phyloP scores from a whole-genome alignment of 2,113 vertebrate species.

The Onychostoma macrolepis region DNA sequence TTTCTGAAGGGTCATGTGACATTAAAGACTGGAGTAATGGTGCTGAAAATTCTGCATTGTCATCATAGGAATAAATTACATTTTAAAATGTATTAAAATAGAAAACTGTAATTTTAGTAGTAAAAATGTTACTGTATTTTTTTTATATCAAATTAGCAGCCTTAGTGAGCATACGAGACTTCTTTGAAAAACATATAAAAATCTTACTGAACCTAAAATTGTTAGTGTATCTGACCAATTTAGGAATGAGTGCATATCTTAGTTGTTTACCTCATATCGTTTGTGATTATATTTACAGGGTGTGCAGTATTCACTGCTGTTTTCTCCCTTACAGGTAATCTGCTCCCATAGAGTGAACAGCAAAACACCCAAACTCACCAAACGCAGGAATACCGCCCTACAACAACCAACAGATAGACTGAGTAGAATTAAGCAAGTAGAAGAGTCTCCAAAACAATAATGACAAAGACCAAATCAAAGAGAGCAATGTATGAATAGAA shows the following conservation, averaged over 20 bases:
- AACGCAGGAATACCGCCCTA: constrained; percentile 82
- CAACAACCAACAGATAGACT: constrained; percentile 7
- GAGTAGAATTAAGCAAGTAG: constrained; percentile 15
- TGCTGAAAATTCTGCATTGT: neutral
- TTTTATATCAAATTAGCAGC: too few relatives aligned
- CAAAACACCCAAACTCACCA: constrained; percentile 80
- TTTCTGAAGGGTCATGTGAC: neutral
- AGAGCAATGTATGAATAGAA: neutral
- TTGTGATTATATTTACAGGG: constrained; percentile 76
- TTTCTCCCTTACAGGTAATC: constrained; percentile 78
- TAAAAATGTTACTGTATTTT: too few relatives aligned
- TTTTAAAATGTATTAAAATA: neutral
- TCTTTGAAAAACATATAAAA: too few relatives aligned
- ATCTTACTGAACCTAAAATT: too few relatives aligned
- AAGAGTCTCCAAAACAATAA: neutral
- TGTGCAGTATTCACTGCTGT: neutral
- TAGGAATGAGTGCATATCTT: too few relatives aligned
- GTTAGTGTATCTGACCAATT: too few relatives aligned
- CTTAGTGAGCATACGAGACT: too few relatives aligned
- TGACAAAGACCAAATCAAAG: neutral
- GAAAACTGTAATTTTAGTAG: too few relatives aligned
- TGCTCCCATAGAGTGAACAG: constrained; percentile 80
- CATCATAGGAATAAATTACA: neutral
- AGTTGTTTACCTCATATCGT: constrained; percentile 77
- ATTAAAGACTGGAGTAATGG: neutral